Conservation (phyloP, 1,140 invertebrate species). For the Diorhabda carinulata region DNA sequence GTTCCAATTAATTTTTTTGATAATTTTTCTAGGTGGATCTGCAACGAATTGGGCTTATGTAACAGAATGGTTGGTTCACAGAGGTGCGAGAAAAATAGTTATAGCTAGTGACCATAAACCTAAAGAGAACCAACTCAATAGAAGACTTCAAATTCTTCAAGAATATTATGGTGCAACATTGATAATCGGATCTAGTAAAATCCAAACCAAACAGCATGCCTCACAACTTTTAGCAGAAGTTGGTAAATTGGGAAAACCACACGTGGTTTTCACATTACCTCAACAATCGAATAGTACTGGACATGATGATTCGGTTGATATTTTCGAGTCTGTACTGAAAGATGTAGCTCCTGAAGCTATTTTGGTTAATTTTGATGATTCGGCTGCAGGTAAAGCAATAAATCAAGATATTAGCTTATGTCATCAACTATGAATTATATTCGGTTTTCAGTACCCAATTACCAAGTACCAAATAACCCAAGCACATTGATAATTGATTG, state of each 20-base stretch:
- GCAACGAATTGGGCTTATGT: constrained; percentile 87
- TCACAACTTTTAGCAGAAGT: constrained; percentile 40
- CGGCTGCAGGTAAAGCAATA: constrained; percentile 26
- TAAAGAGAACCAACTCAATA: constrained; percentile 33
- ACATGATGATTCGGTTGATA: constrained; percentile 40
- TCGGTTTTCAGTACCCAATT: too few species aligned
- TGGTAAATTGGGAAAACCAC: constrained; percentile 35
- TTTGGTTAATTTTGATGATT: constrained; percentile 38
- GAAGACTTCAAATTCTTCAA: constrained; percentile 36
- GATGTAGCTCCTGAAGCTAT: constrained; percentile 40
- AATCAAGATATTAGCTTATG: too few species aligned
- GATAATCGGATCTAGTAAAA: constrained; percentile 31
- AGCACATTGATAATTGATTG: too few species aligned
- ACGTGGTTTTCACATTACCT: constrained; percentile 39
- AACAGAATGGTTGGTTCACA: constrained; percentile 76
- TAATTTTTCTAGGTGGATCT: constrained; percentile 61
- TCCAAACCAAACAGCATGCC: constrained; percentile 38
- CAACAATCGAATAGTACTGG: constrained; percentile 22
- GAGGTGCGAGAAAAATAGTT: constrained; percentile 75
- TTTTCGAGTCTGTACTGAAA: constrained; percentile 39
- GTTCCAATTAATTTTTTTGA: too few species aligned
- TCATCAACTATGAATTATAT: too few species aligned
- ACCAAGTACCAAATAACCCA: too few species aligned
- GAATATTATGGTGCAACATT: constrained; percentile 37
- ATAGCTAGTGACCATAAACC: constrained; percentile 37